phyloP scores from a whole-genome alignment of 2,113 vertebrate species.

The Gymnorhina tibicen region DNA sequence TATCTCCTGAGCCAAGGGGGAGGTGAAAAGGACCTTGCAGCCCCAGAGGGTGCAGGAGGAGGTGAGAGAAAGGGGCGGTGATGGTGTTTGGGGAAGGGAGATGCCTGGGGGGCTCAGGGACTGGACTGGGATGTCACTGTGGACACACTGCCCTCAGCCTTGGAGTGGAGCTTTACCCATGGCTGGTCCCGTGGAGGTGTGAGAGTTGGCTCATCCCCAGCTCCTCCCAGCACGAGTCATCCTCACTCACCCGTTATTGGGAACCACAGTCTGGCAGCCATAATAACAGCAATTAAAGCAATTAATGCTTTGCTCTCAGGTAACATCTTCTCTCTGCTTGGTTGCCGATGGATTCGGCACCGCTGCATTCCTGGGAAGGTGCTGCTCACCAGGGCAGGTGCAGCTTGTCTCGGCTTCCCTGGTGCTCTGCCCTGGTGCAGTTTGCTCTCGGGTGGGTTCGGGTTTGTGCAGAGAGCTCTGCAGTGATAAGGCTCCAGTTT shows the following conservation, averaged over 20 bases:
- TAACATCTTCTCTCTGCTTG: background rate
- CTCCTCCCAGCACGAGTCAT: background rate
- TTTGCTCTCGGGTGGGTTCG: fast-evolving
- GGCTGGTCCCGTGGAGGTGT: fast-evolving
- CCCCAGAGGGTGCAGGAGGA: background rate
- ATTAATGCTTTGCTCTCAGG: background rate
- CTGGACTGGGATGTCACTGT: no score
- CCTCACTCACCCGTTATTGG: background rate
- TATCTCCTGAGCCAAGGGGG: background rate
- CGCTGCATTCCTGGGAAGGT: background rate
- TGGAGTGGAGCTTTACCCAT: background rate
- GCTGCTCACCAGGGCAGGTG: background rate
- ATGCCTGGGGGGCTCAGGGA: background rate
- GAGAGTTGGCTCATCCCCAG: background rate
- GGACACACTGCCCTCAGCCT: background rate
- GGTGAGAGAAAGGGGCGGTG: background rate
- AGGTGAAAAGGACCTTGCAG: background rate
- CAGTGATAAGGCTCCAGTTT: fast-evolving
- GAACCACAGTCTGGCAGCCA: background rate
- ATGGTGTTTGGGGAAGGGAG: background rate
- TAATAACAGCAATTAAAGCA: background rate
- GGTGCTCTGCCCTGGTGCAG: background rate
- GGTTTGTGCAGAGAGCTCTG: background rate
- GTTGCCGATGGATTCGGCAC: background rate
- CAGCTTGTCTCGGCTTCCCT: background rate